A percentile compares a stretch with the other conserved stretches of the same genome.
These are phyloP conservation scores for Caiman crocodilus DNA, from an alignment of 2,797 vertebrate genomes.

Conservation along the genomic window DNA sequence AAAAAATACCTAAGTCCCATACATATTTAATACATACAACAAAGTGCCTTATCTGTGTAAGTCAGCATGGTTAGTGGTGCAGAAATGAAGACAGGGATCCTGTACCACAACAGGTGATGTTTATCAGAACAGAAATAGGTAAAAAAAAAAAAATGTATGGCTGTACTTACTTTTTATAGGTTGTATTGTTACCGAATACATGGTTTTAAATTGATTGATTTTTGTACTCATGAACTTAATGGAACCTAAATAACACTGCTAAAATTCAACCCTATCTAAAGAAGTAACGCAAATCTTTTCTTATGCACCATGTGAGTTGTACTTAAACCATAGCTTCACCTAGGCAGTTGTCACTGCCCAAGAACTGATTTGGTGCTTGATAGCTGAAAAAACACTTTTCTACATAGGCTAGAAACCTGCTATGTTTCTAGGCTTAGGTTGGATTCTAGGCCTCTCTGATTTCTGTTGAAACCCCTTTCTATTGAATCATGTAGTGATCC, in stretches of 20 bases:
- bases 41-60: conserved; percentile 30
- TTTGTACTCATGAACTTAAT: neutral
- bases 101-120: conserved; percentile 20
- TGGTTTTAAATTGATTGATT: neutral
- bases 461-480: too few species aligned
- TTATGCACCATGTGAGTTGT: neutral
- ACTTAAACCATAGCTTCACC: neutral
- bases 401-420: neutral
- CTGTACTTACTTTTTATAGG: conserved; percentile 49
- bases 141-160: neutral
- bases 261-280: neutral
- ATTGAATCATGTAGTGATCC: neutral
- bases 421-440: too few species aligned
- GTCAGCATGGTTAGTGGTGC: conserved; percentile 1
- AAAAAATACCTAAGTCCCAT: conserved; percentile 45
- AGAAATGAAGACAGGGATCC: conserved; percentile 25
- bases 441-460: too few species aligned
- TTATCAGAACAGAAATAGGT: neutral
- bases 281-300: neutral
- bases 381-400: neutral
- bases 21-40: conserved; percentile 60
- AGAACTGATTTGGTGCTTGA: neutral
- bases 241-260: neutral
- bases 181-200: neutral
- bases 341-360: neutral